A percentile compares a stretch with the other conserved stretches of the same genome.
phyloP scores from a whole-genome alignment of 2,797 vertebrate genomes.

The Perodicticus potto region DNA sequence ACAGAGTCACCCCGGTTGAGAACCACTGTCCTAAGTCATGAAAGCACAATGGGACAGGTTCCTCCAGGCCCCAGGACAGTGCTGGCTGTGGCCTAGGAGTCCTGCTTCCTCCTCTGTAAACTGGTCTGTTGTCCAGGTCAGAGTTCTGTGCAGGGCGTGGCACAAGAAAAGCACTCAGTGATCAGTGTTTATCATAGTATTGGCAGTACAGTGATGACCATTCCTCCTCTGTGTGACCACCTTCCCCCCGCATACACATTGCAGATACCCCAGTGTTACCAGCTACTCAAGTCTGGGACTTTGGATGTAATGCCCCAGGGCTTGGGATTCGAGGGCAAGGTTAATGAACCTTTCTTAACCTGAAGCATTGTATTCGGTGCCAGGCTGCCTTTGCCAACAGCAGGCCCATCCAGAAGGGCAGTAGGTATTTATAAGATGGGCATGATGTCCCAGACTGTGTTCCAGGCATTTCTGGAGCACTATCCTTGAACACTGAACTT shows the following conservation, averaged over 20 bases:
- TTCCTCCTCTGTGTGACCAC: background rate
- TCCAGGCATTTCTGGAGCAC: slow-evolving; percentile 11
- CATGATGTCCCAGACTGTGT: background rate
- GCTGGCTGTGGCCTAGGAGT: background rate
- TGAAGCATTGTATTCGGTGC: background rate
- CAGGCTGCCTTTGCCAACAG: background rate
- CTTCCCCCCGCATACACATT: too few species aligned
- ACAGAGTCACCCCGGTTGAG: background rate
- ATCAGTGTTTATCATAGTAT: too few species aligned
- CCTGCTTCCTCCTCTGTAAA: background rate
- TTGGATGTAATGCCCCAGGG: background rate
- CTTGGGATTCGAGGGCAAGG: too few species aligned
- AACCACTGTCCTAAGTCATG: background rate
- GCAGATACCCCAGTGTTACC: too few species aligned
- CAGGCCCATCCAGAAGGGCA: background rate
- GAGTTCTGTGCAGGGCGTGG: too few species aligned
- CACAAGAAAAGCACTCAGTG: too few species aligned
- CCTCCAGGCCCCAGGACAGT: too few species aligned
- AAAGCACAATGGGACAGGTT: accelerated
- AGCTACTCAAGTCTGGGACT: too few species aligned
- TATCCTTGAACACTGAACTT: background rate
- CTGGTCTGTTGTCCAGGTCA: background rate
- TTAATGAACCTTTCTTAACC: background rate
- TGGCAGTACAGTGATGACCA: background rate
- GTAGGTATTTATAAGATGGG: slow-evolving; percentile 32